Evolutionary conservation across 2,113 vertebrate genomes (phyloP).

Genomic region (Neodontobutis hainanensis): DNA sequence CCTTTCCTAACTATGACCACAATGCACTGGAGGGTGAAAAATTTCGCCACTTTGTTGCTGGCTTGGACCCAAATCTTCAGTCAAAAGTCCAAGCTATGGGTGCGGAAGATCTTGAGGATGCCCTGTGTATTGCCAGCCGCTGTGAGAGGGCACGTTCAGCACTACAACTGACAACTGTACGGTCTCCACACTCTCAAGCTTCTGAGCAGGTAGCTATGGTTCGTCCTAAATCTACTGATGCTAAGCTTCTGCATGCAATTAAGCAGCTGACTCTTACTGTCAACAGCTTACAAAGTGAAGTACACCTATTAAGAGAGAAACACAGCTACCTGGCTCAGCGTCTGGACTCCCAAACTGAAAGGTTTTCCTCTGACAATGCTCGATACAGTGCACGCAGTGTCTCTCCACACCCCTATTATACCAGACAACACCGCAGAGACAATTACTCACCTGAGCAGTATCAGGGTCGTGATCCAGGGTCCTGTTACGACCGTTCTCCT

Average conservation of each 20-base stretch:
- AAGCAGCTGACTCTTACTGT: too few species aligned
- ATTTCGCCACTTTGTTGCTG: background rate
- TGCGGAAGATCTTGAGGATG: background rate
- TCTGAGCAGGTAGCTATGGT: too few species aligned
- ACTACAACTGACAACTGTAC: background rate
- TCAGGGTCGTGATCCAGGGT: background rate
- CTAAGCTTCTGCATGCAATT: too few species aligned
- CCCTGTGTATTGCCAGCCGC: background rate
- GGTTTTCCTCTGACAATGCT: too few species aligned
- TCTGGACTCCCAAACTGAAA: too few species aligned
- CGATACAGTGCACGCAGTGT: too few species aligned
- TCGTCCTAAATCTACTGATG: too few species aligned
- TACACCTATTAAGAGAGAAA: too few species aligned
- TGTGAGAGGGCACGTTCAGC: background rate
- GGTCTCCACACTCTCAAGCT: background rate
- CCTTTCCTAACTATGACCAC: constrained; percentile 16
- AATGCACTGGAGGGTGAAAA: constrained; percentile 24
- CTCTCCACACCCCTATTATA: too few species aligned
- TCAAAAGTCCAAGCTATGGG: constrained; percentile 22
- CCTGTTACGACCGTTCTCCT: background rate
- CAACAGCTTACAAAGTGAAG: too few species aligned
- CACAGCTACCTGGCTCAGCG: too few species aligned
- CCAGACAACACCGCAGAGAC: too few species aligned
- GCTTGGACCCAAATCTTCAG: constrained; percentile 10
- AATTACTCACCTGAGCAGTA: constrained; percentile 10